phyloP scores from a whole-genome alignment of 2,113 vertebrate genomes.

The Sturnus vulgaris region DNA sequence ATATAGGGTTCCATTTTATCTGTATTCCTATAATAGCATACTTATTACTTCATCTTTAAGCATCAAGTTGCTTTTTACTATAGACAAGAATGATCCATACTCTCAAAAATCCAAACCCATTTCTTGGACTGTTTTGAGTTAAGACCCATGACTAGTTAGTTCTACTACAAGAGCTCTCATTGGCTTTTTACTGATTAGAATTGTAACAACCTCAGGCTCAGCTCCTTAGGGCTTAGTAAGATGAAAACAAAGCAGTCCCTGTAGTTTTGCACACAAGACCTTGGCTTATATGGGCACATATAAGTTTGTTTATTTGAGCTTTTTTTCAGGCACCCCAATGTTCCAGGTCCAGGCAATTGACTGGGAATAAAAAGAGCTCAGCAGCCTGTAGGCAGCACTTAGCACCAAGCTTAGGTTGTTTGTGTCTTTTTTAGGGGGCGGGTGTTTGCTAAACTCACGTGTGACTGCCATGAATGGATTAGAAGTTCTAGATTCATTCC shows the following conservation, averaged over 20 bases:
- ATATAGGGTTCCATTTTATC: background rate
- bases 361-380: background rate
- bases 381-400: background rate
- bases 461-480: background rate
- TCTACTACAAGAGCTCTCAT: background rate
- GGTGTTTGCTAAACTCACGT: background rate
- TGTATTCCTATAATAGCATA: background rate
- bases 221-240: background rate
- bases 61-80: background rate
- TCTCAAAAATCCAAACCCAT: background rate
- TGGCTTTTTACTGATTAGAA: background rate
- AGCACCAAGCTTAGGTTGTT: background rate
- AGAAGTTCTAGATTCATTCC: background rate
- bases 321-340: background rate
- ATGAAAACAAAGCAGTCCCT: background rate
- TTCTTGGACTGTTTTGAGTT: background rate
- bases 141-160: background rate
- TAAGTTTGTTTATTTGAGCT: background rate
- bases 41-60: background rate
- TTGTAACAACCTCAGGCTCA: background rate
- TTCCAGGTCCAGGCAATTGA: background rate
- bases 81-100: background rate
- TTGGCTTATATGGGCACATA: background rate
- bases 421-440: background rate
- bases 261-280: background rate